A percentile compares a stretch with the other conserved stretches of the same genome.
Evolutionary conservation across 2,797 vertebrate genomes (phyloP).

Genomic region (Lithobates pipiens): DNA sequence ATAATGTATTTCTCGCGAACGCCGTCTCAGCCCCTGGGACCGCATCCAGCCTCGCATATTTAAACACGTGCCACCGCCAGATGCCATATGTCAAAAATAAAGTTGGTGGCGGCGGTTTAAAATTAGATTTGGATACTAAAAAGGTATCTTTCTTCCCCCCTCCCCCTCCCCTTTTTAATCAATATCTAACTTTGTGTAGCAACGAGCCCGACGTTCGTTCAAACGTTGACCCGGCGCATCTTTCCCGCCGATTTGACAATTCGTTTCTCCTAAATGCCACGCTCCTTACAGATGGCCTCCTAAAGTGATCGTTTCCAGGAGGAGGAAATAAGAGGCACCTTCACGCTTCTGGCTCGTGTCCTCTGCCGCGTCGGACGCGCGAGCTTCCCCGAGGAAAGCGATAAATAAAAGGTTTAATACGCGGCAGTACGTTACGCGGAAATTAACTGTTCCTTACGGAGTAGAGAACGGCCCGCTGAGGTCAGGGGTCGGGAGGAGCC

Average conservation of each 20-base stretch:
- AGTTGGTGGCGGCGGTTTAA: conserved; percentile 31
- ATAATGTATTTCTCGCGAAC: conserved; percentile 58
- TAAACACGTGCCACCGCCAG: conserved; percentile 24
- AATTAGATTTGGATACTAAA: conserved; percentile 50
- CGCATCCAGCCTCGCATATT: conserved; percentile 13
- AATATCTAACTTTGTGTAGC: not conserved
- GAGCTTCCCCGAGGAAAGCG: not conserved
- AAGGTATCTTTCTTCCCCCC: not conserved
- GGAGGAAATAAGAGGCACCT: not conserved
- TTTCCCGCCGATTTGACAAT: not conserved
- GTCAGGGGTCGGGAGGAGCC: not conserved
- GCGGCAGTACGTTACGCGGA: not conserved
- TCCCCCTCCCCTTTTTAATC: too few relatives aligned
- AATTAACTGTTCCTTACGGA: not conserved
- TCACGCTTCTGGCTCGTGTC: not conserved
- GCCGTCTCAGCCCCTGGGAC: conserved; percentile 24
- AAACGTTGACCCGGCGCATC: not conserved
- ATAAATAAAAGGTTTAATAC: not conserved
- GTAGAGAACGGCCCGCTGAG: not conserved
- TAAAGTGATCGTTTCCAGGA: not conserved
- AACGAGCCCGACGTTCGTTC: not conserved
- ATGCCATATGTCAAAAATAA: conserved; percentile 48
- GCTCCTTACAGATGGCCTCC: not conserved
- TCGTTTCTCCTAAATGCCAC: not conserved
- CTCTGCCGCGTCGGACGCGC: not conserved